phyloP scores from a whole-genome alignment of 2,888 invertebrate genomes.

The Drosophila parthenogenetica region DNA sequence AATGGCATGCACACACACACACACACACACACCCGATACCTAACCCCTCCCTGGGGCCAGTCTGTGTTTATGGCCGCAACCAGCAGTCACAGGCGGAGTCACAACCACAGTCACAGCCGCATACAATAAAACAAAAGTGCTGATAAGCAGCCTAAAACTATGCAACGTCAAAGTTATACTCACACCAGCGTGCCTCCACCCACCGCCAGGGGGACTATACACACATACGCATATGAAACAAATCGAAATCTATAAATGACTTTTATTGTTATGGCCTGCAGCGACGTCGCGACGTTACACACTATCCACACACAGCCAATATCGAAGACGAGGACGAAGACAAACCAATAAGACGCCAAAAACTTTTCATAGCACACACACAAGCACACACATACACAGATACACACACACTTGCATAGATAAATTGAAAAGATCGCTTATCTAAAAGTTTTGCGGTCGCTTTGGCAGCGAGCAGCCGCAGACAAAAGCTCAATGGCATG shows the following conservation, averaged over 20 bases:
- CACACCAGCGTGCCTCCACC: conserved; percentile 15
- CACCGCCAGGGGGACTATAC: not conserved
- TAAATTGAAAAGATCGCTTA: conserved; percentile 64
- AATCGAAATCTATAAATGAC: conserved; percentile 81
- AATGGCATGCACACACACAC: conserved; percentile 24
- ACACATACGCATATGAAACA: conserved; percentile 36
- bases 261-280: conserved; percentile 79
- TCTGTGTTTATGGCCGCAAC: conserved; percentile 18
- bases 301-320: conserved; percentile 21
- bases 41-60: conserved; percentile 14
- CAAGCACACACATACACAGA: conserved; percentile 3
- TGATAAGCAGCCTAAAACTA: conserved; percentile 75
- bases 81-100: conserved; percentile 10
- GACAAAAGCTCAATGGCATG: conserved; percentile 56
- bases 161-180: conserved; percentile 69
- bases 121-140: conserved; percentile 68
- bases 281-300: conserved; percentile 42
- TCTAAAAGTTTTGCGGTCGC: conserved; percentile 74
- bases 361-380: conserved; percentile 55
- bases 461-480: conserved; percentile 57
- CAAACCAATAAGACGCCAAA: conserved; percentile 66
- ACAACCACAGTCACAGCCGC: conserved; percentile 17
- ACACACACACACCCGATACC: not conserved
- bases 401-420: not conserved
- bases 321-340: conserved; percentile 38